Evolutionary conservation across 1,140 invertebrate species (phyloP), one percentile per base, ranked within the genome.

Genomic region (Drosophila lacertosa): DNA sequence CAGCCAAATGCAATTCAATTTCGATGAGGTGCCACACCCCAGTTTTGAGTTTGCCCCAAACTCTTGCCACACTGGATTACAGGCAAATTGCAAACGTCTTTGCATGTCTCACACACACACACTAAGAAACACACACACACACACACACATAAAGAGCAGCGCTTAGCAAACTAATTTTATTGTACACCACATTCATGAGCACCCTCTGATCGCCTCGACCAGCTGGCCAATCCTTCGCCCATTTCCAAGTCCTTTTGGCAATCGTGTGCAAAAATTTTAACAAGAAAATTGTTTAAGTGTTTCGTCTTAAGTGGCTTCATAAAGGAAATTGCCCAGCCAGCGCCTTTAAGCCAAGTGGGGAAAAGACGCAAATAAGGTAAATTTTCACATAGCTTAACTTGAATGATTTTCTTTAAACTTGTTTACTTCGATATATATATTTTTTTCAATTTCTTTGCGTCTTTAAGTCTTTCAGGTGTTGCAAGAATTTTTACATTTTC

Each of bases 11-110:
- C 63, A 80, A 74, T 73, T 74, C 65, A 74, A 74, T 77, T 74
- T 65, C 40, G 26, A 69, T 81, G 22, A 18, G 15, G 18, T 1
- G 24, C 10, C 18, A 40, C 9, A 11, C 6, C 5, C 13, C 11
- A 7, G n/a, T n/a, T 29, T 29, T 20, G 40, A n/a, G 40, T n/a
- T 10, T 32, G 26, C 26, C 26, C 15, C 47, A 50, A 15, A 16
- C 26, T 44, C 48, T 33, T 29, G 45, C 29, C 48, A 60, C 55
- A 60, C 26, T 29, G 77, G 81, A 86, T 86, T 86, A 86, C 81
- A 86, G 82, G 82, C 74, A 74, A 77, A 84, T 86, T 86, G 82
- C 81, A 33, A 75, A 81, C 81, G 77, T 86, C 81, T 86, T 88
- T 86, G 82, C 81, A 86, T 84, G 81, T 84, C 81, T 66, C 40